phyloP scores from a whole-genome alignment of 2,888 invertebrate genomes.

The Thalpophila matura region DNA sequence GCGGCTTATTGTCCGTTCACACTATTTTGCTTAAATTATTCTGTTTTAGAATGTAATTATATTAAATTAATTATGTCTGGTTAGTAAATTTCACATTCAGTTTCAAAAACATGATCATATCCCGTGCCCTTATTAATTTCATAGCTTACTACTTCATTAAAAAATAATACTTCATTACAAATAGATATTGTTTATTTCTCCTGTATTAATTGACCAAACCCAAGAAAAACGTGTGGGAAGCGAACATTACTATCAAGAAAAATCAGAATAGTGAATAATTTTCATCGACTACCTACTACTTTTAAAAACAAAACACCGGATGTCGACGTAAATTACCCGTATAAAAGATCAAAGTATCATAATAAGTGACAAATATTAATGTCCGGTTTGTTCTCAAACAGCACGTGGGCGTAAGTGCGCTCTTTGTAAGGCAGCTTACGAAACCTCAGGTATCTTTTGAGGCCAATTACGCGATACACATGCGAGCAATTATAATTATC shows the following conservation, averaged over 20 bases:
- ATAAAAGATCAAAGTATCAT: background rate
- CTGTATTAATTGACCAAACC: conserved; percentile 21
- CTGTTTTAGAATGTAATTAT: background rate
- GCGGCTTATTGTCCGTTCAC: conserved; percentile 3
- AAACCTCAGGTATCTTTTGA: conserved; percentile 34
- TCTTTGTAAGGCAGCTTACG: conserved; percentile 24
- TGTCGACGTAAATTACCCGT: conserved; percentile 1
- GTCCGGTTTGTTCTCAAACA: background rate
- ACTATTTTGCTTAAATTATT: background rate
- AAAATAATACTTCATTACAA: conserved; percentile 8
- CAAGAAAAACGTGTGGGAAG: conserved; percentile 19
- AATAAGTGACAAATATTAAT: background rate
- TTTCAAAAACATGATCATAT: too few species aligned
- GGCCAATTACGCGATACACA: conserved; percentile 43
- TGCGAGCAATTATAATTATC: conserved; percentile 58
- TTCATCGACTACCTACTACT: conserved; percentile 10
- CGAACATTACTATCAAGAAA: conserved; percentile 31
- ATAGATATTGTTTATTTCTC: conserved; percentile 15
- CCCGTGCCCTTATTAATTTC: too few species aligned
- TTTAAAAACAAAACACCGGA: background rate
- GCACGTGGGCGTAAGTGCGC: conserved; percentile 1
- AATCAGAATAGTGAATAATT: conserved; percentile 40
- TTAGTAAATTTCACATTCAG: background rate
- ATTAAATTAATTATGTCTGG: background rate
- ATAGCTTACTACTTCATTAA: too few species aligned